phyloP scores from a whole-genome alignment of 2,797 vertebrate genomes.

The Coregonus suidteri region DNA sequence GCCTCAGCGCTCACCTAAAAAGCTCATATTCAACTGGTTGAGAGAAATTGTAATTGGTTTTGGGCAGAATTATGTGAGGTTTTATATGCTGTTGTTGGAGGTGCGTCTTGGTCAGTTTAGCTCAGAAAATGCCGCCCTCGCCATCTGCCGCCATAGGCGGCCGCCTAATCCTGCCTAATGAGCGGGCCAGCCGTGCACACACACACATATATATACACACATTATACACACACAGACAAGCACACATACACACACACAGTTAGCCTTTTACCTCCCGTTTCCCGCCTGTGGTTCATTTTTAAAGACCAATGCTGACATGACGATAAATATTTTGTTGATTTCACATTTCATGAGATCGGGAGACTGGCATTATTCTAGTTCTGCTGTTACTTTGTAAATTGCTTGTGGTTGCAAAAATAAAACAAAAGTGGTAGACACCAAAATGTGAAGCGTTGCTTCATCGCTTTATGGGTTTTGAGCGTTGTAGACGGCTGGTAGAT shows the following conservation, averaged over 20 bases:
- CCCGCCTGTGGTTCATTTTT: conserved; percentile 35
- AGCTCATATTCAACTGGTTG: no score
- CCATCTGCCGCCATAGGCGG: no score
- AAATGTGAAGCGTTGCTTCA: conserved; percentile 8
- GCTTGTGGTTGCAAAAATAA: conserved; percentile 32
- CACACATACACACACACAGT: not conserved
- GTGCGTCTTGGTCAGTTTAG: no score
- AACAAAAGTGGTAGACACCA: conserved; percentile 37
- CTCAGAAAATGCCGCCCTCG: no score
- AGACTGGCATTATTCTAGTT: conserved; percentile 35
- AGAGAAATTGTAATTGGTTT: no score
- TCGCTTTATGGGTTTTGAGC: conserved; percentile 52
- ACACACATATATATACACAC: no score
- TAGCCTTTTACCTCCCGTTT: conserved; percentile 10
- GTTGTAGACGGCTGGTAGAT: conserved; percentile 36
- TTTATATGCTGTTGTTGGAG: no score
- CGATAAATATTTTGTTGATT: conserved; percentile 56
- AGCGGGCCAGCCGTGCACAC: no score
- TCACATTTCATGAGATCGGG: conserved; percentile 36
- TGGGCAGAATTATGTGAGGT: no score
- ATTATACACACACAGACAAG: no score
- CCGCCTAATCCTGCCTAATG: no score
- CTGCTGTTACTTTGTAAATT: conserved; percentile 39
- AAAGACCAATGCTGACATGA: conserved; percentile 41
- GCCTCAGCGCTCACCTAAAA: no score